Percentiles rank a stretch among this genome's conserved stretches.
Conservation (phyloP, 2,888 invertebrate species). For the Coronaproctus castanopsis region DNA sequence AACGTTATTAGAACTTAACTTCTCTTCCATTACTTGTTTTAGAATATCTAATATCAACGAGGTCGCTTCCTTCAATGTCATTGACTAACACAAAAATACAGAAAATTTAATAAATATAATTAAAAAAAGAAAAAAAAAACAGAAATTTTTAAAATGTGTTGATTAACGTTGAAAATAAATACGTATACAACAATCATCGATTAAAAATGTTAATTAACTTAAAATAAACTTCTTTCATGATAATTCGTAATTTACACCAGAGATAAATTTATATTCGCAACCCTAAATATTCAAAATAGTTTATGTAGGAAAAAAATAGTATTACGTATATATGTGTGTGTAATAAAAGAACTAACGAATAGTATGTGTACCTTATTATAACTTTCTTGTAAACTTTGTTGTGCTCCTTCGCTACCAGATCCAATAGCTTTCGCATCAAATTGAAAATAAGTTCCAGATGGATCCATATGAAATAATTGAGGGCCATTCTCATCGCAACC, state of each 20-base stretch:
- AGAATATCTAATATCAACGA: constrained; percentile 77
- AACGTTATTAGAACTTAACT: constrained; percentile 86
- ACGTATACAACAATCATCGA: background rate
- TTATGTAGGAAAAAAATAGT: too few relatives aligned
- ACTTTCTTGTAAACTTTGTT: constrained; percentile 66
- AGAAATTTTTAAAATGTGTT: background rate
- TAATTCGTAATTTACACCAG: too few relatives aligned
- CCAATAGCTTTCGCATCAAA: constrained; percentile 99
- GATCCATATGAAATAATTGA: constrained; percentile 94
- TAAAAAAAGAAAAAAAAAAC: background rate
- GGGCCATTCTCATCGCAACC: constrained; percentile 82
- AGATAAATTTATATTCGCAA: too few relatives aligned
- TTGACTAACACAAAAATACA: constrained; percentile 38
- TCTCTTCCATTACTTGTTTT: constrained; percentile 99
- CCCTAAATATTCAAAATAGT: too few relatives aligned
- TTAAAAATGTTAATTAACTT: too few relatives aligned
- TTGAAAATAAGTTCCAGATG: constrained; percentile 93
- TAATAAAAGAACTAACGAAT: too few relatives aligned
- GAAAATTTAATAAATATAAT: background rate
- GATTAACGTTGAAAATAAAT: background rate
- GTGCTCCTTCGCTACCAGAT: constrained; percentile 96
- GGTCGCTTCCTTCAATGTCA: constrained; percentile 83
- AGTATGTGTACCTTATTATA: constrained; percentile 33
- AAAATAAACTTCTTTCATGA: too few relatives aligned
- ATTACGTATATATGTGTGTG: too few relatives aligned